Percentiles rank a stretch among this genome's conserved stretches.
phyloP scores from a whole-genome alignment of 1,140 invertebrate genomes.

The Hormaphis cornu region DNA sequence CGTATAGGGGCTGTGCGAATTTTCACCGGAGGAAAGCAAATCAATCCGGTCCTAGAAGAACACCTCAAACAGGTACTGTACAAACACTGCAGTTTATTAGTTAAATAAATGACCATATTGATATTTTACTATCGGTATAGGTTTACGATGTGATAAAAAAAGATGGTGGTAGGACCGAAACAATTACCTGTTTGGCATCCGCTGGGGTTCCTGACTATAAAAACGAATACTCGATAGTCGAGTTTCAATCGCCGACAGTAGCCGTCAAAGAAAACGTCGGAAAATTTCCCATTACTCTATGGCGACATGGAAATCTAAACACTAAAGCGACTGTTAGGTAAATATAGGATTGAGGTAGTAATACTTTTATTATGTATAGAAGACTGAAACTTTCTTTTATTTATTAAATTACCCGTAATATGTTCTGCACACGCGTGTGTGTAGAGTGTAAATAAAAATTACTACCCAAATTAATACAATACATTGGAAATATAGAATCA shows the following conservation, averaged over 20 bases:
- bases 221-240: constrained; percentile 45
- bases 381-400: no score
- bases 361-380: neutral
- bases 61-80: constrained; percentile 37
- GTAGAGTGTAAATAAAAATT: no score
- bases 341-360: constrained; percentile 4
- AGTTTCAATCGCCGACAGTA: constrained; percentile 49
- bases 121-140: constrained; percentile 37
- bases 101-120: no score
- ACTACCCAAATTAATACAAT: no score
- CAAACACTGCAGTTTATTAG: no score
- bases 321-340: constrained; percentile 48
- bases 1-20: constrained; percentile 51
- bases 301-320: constrained; percentile 47
- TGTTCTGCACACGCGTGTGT: no score
- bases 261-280: constrained; percentile 52
- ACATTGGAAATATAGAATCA: no score
- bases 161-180: constrained; percentile 40
- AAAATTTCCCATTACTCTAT: constrained; percentile 47
- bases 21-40: constrained; percentile 48
- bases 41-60: constrained; percentile 40
- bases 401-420: no score
- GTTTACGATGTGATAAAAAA: constrained; percentile 47
- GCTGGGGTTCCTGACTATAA: constrained; percentile 36
- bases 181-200: neutral